Conservation (phyloP, 2,797 vertebrate genomes). For the Sitta carolinensis region DNA sequence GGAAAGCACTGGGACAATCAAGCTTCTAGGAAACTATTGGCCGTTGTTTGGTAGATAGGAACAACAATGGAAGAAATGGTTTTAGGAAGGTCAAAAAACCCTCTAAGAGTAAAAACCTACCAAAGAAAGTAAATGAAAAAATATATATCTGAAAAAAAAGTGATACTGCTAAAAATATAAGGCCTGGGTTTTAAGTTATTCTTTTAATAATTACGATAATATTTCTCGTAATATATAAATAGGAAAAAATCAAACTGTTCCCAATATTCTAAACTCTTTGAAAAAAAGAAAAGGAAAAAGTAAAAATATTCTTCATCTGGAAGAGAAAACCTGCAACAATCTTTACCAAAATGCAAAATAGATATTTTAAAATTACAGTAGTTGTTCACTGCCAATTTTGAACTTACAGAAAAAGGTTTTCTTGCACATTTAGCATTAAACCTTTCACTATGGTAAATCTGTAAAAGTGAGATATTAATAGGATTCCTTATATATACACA, state of each 20-base stretch:
- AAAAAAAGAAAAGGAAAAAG: background rate
- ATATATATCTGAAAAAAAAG: background rate
- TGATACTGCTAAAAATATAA: background rate
- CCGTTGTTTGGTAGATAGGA: background rate
- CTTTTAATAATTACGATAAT: background rate
- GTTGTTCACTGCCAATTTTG: background rate
- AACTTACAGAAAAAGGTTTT: background rate
- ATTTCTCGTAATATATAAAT: background rate
- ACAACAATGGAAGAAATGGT: background rate
- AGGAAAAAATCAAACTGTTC: background rate
- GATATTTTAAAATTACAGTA: background rate
- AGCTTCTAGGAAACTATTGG: background rate
- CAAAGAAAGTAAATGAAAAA: background rate
- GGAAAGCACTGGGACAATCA: background rate
- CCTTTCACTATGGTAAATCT: background rate
- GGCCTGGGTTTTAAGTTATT: background rate
- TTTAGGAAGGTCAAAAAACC: background rate
- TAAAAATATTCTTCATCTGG: background rate
- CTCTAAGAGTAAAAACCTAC: background rate
- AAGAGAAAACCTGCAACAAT: background rate
- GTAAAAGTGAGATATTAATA: background rate
- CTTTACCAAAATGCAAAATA: background rate
- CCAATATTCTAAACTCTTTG: background rate
- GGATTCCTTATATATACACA: background rate
- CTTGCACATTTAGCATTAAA: background rate